Evolutionary conservation across 2,888 invertebrate genomes (phyloP).

Genomic region (Rhagophthalmus giganteus): DNA sequence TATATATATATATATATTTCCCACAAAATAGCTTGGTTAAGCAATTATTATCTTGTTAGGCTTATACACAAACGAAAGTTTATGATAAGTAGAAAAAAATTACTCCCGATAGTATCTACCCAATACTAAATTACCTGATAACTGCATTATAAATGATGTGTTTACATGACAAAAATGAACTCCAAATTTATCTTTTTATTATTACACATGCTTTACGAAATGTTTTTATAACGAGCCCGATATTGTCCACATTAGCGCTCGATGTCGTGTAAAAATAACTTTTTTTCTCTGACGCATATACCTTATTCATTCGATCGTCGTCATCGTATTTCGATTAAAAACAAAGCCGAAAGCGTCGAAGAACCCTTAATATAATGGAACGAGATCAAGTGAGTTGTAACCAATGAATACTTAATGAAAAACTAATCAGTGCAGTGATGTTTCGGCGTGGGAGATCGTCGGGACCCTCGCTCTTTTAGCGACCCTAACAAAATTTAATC

Average conservation of each 20-base stretch:
- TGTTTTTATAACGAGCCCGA: slow-evolving; percentile 12
- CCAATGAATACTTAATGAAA: slow-evolving; percentile 50
- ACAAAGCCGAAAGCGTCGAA: not conserved
- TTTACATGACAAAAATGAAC: slow-evolving; percentile 47
- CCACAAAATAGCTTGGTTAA: slow-evolving; percentile 1
- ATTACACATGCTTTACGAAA: slow-evolving; percentile 20
- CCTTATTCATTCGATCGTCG: no score
- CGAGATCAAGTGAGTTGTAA: slow-evolving; percentile 30
- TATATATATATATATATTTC: no score
- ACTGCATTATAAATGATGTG: slow-evolving; percentile 50
- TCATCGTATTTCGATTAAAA: no score
- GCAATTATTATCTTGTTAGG: slow-evolving; percentile 15
- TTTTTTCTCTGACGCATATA: no score
- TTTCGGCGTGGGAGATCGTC: slow-evolving; percentile 31
- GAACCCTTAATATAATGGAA: not conserved
- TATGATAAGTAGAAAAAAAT: slow-evolving; percentile 26
- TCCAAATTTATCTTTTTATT: slow-evolving; percentile 21
- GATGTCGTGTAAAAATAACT: not conserved
- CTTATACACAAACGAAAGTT: slow-evolving; percentile 12
- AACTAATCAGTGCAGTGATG: slow-evolving; percentile 40
- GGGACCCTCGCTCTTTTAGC: slow-evolving; percentile 39
- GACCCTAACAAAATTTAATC: slow-evolving; percentile 51
- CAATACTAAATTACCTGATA: slow-evolving; percentile 46
- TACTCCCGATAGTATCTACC: slow-evolving; percentile 30
- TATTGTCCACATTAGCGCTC: not conserved